Evolutionary conservation across 1,140 invertebrate genomes (phyloP).

Genomic region (Brachionus rotundiformis): DNA sequence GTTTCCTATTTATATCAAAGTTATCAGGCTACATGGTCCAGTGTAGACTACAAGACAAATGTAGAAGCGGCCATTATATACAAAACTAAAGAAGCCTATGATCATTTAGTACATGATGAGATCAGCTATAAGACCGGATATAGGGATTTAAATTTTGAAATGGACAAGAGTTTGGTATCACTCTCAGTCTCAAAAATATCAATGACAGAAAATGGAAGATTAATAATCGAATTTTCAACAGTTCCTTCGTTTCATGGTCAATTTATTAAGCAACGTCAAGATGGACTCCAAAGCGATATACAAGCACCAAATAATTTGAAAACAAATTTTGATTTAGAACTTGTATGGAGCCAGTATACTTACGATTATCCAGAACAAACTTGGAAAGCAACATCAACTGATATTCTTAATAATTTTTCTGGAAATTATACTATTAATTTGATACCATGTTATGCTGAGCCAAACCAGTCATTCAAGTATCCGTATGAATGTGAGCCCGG

Average conservation of each 20-base stretch:
- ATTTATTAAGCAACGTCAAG: conserved; percentile 63
- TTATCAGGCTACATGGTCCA: conserved; percentile 62
- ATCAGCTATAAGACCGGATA: too few relatives aligned
- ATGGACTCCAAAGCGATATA: conserved; percentile 57
- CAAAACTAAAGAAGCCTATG: conserved; percentile 58
- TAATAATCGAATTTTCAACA: conserved; percentile 40
- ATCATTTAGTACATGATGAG: conserved; percentile 58
- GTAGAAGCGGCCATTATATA: conserved; percentile 66
- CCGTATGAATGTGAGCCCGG: conserved; percentile 44
- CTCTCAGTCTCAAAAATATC: conserved; percentile 65
- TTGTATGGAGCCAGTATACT: conserved; percentile 65
- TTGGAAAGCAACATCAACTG: conserved; percentile 64
- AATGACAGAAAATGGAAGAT: conserved; percentile 26
- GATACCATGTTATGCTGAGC: conserved; percentile 63
- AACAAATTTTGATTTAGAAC: conserved; percentile 62
- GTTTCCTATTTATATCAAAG: conserved; percentile 65
- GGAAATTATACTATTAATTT: conserved; percentile 64
- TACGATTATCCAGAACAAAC: conserved; percentile 65
- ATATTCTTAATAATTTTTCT: conserved; percentile 63
- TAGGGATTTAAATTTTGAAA: background rate
- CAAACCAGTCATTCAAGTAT: conserved; percentile 57
- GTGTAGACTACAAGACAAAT: conserved; percentile 65
- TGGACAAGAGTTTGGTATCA: conserved; percentile 62
- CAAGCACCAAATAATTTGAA: conserved; percentile 58
- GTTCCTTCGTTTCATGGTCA: conserved; percentile 56